Percentiles rank a stretch among this genome's conserved stretches.
Evolutionary conservation across 2,113 vertebrate species (phyloP).

Genomic region (Taurulus bubalis): DNA sequence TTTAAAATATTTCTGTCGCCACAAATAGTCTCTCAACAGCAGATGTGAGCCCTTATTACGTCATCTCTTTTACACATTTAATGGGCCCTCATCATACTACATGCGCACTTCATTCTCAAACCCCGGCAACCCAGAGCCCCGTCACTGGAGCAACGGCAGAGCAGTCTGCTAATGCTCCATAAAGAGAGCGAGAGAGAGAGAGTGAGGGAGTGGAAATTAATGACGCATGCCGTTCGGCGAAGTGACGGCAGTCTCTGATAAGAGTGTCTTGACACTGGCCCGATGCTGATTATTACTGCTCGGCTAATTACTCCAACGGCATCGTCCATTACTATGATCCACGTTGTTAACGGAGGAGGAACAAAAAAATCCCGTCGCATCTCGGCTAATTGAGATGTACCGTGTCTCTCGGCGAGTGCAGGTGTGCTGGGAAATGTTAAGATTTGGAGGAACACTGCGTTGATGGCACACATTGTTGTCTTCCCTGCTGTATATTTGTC

Average conservation of each 20-base stretch:
- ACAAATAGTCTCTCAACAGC: background rate
- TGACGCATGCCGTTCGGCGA: slow-evolving; percentile 57
- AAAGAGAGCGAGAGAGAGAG: slow-evolving; percentile 14
- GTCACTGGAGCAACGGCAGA: slow-evolving; percentile 10
- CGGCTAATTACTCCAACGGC: slow-evolving; percentile 73
- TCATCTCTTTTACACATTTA: slow-evolving; percentile 2
- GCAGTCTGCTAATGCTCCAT: slow-evolving; percentile 26
- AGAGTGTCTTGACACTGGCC: slow-evolving; percentile 48
- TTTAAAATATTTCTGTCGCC: background rate
- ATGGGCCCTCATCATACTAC: background rate
- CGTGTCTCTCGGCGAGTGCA: slow-evolving; percentile 11
- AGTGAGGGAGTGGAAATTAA: slow-evolving; percentile 55
- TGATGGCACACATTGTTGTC: slow-evolving; percentile 11
- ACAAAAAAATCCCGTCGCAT: slow-evolving; percentile 51
- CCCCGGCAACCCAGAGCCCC: background rate
- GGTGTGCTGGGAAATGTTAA: slow-evolving; percentile 27
- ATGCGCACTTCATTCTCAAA: background rate
- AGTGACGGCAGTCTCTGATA: slow-evolving; percentile 63
- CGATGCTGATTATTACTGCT: slow-evolving; percentile 71
- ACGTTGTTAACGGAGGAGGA: slow-evolving; percentile 39
- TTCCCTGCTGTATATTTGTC: background rate
- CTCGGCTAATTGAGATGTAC: slow-evolving; percentile 60
- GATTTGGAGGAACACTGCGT: slow-evolving; percentile 7
- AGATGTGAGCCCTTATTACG: background rate
- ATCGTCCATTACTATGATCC: slow-evolving; percentile 69